These are phyloP conservation scores for Cynopterus sphinx DNA, from an alignment of 2,797 vertebrate species.

Conservation along the genomic window DNA sequence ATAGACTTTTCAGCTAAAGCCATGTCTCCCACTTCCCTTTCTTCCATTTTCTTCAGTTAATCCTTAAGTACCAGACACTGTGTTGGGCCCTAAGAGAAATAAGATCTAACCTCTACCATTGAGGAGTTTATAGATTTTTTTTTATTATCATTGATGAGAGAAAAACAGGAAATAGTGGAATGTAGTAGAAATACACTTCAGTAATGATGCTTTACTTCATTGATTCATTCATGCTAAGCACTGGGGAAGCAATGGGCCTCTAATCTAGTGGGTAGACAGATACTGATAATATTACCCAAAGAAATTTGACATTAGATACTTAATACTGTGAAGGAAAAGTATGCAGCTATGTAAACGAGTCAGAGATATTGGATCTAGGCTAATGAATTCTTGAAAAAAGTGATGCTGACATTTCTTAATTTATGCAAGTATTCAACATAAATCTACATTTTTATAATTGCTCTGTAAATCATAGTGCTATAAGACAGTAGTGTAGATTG, in stretches of 20 bases:
- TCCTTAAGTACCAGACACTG: not conserved
- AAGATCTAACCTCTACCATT: not conserved
- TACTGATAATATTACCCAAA: not conserved
- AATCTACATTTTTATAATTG: not conserved
- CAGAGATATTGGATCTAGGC: not conserved
- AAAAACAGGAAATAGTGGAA: not conserved
- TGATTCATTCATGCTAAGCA: not conserved
- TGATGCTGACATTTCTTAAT: not conserved
- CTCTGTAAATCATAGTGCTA: not conserved
- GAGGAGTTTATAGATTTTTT: not conserved
- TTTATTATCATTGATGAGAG: not conserved
- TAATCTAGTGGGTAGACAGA: not conserved
- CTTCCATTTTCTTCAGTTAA: not conserved
- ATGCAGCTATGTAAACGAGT: not conserved
- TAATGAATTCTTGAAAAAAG: conserved; percentile 28
- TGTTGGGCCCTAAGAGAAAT: not conserved
- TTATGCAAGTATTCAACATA: not conserved
- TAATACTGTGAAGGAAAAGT: not conserved
- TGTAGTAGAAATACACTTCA: not conserved
- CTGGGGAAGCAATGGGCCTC: not conserved
- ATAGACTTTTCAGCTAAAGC: not conserved
- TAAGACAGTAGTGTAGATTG: not conserved
- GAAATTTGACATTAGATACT: not conserved
- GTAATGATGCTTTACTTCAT: not conserved
- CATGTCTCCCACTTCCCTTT: not conserved